Evolutionary conservation across 1,140 invertebrate species (phyloP).

Genomic region (Propsilocerus akamusi): DNA sequence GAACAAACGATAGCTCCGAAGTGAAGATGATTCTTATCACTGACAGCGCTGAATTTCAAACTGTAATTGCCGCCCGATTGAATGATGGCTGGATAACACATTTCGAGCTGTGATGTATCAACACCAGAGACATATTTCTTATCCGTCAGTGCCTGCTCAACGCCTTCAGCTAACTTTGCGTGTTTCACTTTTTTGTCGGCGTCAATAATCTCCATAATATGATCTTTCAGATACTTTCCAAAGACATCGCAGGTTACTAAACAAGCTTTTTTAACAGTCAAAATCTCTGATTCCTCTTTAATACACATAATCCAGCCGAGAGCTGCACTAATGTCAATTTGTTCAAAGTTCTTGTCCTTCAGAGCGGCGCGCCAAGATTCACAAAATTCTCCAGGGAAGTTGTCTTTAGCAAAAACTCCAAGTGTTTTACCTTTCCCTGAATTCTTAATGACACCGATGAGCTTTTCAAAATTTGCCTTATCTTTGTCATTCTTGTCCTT

Average conservation of each 20-base stretch:
- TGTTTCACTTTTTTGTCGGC: conserved; percentile 93
- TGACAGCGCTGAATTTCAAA: conserved; percentile 88
- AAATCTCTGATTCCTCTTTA: conserved; percentile 88
- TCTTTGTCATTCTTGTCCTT: conserved; percentile 91
- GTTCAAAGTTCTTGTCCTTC: conserved; percentile 58
- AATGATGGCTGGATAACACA: conserved; percentile 97
- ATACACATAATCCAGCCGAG: conserved; percentile 79
- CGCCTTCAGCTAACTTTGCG: conserved; percentile 83
- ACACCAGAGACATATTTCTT: conserved; percentile 89
- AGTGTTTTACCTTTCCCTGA: conserved; percentile 80
- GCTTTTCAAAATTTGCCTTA: conserved; percentile 78
- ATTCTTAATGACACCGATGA: conserved; percentile 68
- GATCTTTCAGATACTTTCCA: conserved; percentile 89
- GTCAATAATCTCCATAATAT: conserved; percentile 98
- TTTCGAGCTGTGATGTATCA: conserved; percentile 76
- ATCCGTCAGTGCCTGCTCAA: conserved; percentile 75
- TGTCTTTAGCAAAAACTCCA: conserved; percentile 91
- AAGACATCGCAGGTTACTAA: conserved; percentile 88
- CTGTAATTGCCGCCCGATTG: conserved; percentile 95
- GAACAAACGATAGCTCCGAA: conserved; percentile 95
- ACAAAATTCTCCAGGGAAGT: conserved; percentile 82
- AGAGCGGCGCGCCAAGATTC: conserved; percentile 71
- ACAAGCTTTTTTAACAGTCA: conserved; percentile 86
- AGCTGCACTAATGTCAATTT: conserved; percentile 69
- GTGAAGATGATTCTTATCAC: conserved; percentile 85